These are phyloP conservation scores for Gibbula magus DNA, from an alignment of 2,888 invertebrate species.

Conservation along the genomic window DNA sequence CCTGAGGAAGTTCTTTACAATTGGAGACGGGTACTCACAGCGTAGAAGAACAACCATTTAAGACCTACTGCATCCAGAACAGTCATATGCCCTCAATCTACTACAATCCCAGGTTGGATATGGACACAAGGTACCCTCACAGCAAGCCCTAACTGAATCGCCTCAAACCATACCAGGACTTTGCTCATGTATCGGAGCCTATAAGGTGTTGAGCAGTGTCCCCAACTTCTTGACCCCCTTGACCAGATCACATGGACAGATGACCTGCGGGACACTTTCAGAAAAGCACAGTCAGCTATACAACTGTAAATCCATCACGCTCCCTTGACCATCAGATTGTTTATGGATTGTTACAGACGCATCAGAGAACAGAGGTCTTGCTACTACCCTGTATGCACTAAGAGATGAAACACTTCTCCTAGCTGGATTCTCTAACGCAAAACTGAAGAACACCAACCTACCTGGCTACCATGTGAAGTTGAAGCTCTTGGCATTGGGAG, in stretches of 20 bases:
- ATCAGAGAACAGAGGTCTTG: no score
- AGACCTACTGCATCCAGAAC: slow-evolving; percentile 43
- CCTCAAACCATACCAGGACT: slow-evolving; percentile 43
- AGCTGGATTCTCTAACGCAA: slow-evolving; percentile 51
- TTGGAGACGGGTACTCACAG: slow-evolving; percentile 34
- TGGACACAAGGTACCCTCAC: slow-evolving; percentile 41
- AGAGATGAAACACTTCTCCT: slow-evolving; percentile 32
- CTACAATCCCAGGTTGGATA: slow-evolving; percentile 44
- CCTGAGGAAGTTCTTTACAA: slow-evolving; percentile 37
- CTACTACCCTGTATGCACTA: slow-evolving; percentile 47
- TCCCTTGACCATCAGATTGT: slow-evolving; percentile 33
- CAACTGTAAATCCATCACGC: slow-evolving; percentile 29
- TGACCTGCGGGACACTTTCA: background rate
- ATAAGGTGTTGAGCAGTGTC: slow-evolving; percentile 42
- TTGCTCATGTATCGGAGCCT: slow-evolving; percentile 45
- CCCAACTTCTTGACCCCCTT: slow-evolving; percentile 31
- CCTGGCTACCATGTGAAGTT: slow-evolving; percentile 51
- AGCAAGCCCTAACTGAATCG: slow-evolving; percentile 42
- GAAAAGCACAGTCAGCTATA: background rate
- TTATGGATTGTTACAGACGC: no score
- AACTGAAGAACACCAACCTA: slow-evolving; percentile 48
- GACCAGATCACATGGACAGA: slow-evolving; percentile 40
- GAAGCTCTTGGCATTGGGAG: slow-evolving; percentile 47
- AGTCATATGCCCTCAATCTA: slow-evolving; percentile 34
- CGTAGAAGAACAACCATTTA: slow-evolving; percentile 29